phyloP scores from a whole-genome alignment of 2,797 vertebrate species.

The Lacerta viridis region DNA sequence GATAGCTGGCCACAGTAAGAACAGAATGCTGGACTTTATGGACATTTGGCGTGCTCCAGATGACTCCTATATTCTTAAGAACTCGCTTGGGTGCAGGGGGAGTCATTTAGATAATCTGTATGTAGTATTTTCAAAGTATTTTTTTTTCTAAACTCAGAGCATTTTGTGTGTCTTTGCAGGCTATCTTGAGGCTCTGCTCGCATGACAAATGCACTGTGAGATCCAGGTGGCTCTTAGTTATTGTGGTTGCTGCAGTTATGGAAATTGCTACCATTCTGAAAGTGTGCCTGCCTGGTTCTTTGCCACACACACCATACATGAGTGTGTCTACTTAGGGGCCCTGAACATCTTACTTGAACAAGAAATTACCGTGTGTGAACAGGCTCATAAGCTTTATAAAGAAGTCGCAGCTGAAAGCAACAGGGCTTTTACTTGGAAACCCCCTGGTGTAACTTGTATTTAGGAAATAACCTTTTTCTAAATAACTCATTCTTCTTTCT shows the following conservation, averaged over 20 bases:
- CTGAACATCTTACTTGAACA: conserved; percentile 15
- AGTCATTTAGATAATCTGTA: no score
- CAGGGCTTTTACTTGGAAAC: conserved; percentile 73
- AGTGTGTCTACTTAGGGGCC: not conserved
- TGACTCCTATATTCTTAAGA: not conserved
- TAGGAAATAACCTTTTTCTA: conserved; percentile 75
- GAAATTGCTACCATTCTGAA: conserved; percentile 9
- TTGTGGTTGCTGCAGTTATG: conserved; percentile 6
- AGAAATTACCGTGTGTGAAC: conserved; percentile 19
- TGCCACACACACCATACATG: not conserved
- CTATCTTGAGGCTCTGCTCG: not conserved
- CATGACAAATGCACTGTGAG: not conserved
- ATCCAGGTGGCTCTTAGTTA: conserved; percentile 16
- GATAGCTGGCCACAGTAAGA: no score
- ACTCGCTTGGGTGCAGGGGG: no score
- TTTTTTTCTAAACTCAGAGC: not conserved
- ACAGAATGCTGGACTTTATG: no score
- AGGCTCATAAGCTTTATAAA: conserved; percentile 43
- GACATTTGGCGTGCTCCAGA: no score
- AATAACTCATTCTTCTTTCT: conserved; percentile 67
- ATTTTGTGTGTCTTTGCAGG: not conserved
- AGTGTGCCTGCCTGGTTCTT: not conserved
- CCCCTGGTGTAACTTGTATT: conserved; percentile 66
- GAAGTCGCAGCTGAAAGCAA: conserved; percentile 60
- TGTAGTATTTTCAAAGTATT: no score